phyloP scores from a whole-genome alignment of 2,113 vertebrate species.

The Python bivittatus region DNA sequence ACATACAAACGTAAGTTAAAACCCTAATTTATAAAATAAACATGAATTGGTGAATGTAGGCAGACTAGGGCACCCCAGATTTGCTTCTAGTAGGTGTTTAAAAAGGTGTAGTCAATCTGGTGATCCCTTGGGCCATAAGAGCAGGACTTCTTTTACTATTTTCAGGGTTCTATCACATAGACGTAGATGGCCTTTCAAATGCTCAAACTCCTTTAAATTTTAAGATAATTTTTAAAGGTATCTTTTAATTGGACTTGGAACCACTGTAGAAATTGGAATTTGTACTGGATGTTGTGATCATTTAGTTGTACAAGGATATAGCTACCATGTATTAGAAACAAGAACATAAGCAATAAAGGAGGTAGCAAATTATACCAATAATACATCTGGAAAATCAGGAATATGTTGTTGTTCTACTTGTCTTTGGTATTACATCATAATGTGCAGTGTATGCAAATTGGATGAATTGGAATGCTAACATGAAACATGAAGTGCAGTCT shows the following conservation, averaged over 20 bases:
- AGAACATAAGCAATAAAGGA: background rate
- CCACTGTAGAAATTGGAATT: background rate
- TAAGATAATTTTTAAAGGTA: background rate
- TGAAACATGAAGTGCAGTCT: background rate
- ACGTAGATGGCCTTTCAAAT: background rate
- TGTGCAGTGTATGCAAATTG: background rate
- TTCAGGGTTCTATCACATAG: background rate
- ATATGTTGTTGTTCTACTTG: too few relatives aligned
- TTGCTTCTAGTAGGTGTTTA: background rate
- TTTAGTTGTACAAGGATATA: background rate
- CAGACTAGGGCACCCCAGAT: background rate
- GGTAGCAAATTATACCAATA: background rate
- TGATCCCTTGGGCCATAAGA: background rate
- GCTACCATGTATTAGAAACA: background rate
- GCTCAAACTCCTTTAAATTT: background rate
- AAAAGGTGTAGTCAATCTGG: background rate
- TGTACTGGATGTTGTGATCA: background rate
- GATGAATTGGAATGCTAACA: background rate
- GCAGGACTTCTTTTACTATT: background rate
- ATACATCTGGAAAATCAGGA: background rate
- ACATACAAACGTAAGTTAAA: background rate
- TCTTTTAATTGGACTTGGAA: background rate
- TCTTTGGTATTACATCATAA: background rate
- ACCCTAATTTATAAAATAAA: background rate
- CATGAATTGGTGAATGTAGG: background rate